These are phyloP conservation scores for Falco rusticolus DNA, from an alignment of 2,797 vertebrate species.

Conservation along the genomic window DNA sequence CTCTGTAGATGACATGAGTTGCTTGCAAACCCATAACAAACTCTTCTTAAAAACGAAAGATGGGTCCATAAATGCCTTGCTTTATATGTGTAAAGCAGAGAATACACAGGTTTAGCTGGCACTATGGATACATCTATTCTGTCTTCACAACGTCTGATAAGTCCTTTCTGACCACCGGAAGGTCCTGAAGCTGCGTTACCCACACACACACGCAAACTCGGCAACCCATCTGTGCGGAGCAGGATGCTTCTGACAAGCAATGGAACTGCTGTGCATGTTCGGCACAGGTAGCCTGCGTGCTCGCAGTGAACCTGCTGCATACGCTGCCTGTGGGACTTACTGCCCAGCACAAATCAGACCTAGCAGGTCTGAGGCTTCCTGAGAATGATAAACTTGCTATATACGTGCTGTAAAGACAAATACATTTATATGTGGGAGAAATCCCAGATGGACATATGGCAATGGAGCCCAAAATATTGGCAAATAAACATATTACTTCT, in stretches of 20 bases:
- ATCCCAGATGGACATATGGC: not conserved
- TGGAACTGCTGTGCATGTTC: not conserved
- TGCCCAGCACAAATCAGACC: rapidly evolving
- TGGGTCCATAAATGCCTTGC: not conserved
- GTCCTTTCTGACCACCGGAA: not conserved
- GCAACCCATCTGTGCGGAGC: rapidly evolving
- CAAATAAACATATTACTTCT: not conserved
- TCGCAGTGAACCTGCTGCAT: not conserved
- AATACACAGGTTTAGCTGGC: not conserved
- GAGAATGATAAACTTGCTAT: not conserved
- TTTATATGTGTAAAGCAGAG: not conserved
- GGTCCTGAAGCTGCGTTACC: rapidly evolving
- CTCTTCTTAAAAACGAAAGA: not conserved
- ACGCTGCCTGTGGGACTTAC: rapidly evolving
- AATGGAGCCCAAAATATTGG: not conserved
- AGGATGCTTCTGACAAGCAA: not conserved
- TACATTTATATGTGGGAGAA: not conserved
- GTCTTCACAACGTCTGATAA: not conserved
- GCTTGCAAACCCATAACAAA: not conserved
- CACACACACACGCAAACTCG: not conserved
- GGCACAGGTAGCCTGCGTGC: not conserved
- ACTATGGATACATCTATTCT: not conserved
- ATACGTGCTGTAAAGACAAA: not conserved
- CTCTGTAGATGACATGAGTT: not conserved
- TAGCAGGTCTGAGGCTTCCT: not conserved